phyloP scores from a whole-genome alignment of 2,888 invertebrate species.

The Tenthredo distinguenda region DNA sequence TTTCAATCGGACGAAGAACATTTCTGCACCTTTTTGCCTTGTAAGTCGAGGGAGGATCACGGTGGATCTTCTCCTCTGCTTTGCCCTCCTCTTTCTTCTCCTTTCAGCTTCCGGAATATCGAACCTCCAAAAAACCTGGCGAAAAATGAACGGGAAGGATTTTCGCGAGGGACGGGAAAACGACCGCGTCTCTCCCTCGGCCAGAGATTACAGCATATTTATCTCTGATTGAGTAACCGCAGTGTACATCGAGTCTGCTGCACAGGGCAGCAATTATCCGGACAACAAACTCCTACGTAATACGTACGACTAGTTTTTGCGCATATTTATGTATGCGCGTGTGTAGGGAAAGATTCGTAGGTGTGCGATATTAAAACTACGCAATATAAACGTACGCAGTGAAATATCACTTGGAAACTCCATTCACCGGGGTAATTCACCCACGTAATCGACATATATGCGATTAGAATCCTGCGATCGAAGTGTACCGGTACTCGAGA shows the following conservation, averaged over 20 bases:
- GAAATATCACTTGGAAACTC: background rate
- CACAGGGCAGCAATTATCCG: background rate
- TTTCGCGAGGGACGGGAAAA: background rate
- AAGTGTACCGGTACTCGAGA: no score
- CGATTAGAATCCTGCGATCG: no score
- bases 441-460: background rate
- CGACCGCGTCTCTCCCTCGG: background rate
- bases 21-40: background rate
- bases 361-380: background rate
- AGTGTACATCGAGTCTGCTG: background rate
- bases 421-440: background rate
- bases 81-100: background rate
- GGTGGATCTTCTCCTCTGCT: background rate
- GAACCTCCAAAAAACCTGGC: background rate
- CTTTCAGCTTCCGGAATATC: background rate
- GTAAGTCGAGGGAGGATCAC: background rate
- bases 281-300: slow-evolving; percentile 40
- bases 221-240: background rate
- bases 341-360: background rate
- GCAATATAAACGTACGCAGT: background rate
- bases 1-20: background rate
- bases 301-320: background rate
- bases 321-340: background rate
- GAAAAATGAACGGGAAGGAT: no score
- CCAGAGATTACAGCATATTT: background rate